Conservation (phyloP, 2,888 invertebrate species). For the Pachymerium ferrugineum region DNA sequence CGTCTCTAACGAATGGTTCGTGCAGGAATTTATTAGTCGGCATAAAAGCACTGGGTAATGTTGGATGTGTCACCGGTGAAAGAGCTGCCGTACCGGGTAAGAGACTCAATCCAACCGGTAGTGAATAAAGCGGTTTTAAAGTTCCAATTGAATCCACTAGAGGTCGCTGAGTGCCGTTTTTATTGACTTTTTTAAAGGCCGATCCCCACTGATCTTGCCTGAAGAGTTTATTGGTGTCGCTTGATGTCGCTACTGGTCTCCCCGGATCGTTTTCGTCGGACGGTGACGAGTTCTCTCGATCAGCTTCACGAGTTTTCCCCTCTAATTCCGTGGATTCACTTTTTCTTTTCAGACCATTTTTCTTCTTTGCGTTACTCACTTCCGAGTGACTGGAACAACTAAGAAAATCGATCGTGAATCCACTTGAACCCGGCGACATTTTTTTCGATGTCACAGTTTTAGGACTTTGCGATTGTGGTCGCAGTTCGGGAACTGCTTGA, state of each 20-base stretch:
- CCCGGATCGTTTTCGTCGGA: not conserved
- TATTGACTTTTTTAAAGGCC: conserved; percentile 29
- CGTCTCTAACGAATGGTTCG: not conserved
- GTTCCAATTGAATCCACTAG: not conserved
- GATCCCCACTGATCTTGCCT: conserved; percentile 1
- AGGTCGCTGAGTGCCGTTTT: not conserved
- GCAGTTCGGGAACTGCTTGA: not conserved
- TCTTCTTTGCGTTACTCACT: not conserved
- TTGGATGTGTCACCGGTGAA: not conserved
- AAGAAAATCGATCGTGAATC: conserved; percentile 16
- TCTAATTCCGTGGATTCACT: not conserved
- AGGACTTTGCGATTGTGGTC: not conserved
- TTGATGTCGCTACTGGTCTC: not conserved
- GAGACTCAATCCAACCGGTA: not conserved
- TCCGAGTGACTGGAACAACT: conserved; percentile 20
- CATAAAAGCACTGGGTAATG: conserved; percentile 25
- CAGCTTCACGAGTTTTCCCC: not conserved
- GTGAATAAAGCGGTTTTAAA: not conserved
- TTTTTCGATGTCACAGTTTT: not conserved
- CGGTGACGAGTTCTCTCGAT: not conserved
- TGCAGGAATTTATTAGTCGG: not conserved
- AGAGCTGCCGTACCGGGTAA: not conserved
- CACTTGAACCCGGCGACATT: not conserved
- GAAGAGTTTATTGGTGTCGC: not conserved
- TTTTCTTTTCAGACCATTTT: not conserved